Conservation (phyloP, 2,113 vertebrate species). For the Tonatia bakeri region DNA sequence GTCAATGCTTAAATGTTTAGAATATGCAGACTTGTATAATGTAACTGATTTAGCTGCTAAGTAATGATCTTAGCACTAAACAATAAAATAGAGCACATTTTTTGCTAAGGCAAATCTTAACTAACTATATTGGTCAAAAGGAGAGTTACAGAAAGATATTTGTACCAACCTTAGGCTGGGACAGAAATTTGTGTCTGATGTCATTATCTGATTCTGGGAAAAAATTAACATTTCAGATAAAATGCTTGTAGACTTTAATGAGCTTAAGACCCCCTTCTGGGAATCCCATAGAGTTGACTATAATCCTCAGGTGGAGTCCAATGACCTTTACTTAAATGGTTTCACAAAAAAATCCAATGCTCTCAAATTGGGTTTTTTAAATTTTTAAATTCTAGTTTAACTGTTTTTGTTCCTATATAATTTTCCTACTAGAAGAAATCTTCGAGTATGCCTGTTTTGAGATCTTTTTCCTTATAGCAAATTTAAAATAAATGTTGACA, state of each 20-base stretch:
- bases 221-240: conserved; percentile 24
- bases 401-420: background rate
- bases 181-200: background rate
- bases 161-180: background rate
- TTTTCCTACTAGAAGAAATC: background rate
- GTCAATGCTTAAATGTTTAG: background rate
- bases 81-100: background rate
- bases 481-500: background rate
- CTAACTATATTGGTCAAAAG: background rate
- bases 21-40: background rate
- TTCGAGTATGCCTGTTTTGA: background rate
- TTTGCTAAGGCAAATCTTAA: background rate
- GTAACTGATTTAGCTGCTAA: background rate
- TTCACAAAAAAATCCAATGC: background rate
- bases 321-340: background rate
- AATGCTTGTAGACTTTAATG: background rate
- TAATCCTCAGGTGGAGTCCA: background rate
- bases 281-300: background rate
- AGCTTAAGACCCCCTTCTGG: conserved; percentile 2
- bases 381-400: background rate
- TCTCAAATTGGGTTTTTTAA: background rate
- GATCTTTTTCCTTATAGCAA: background rate
- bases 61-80: background rate
- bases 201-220: background rate
- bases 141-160: background rate